A percentile compares a stretch with the other conserved stretches of the same genome.
Conservation (phyloP, 2,797 vertebrate species). For the Ispidina lecontei region DNA sequence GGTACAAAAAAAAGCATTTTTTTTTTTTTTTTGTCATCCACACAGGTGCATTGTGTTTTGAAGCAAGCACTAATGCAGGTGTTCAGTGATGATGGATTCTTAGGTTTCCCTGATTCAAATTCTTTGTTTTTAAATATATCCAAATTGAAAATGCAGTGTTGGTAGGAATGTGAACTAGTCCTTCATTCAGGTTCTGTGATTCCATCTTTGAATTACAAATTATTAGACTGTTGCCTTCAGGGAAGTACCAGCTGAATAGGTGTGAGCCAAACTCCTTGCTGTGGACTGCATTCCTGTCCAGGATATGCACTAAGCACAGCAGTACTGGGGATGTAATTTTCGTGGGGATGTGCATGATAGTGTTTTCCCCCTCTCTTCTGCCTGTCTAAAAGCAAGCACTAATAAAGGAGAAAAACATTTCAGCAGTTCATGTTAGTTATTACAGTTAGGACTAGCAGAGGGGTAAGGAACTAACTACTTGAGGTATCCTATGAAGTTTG, state of each 20-base stretch:
- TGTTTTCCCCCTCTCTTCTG: rapidly evolving
- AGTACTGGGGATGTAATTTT: not conserved
- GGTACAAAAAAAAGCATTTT: not conserved
- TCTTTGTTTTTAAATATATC: not conserved
- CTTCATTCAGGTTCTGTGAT: not conserved
- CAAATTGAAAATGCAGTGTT: not conserved
- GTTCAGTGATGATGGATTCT: not conserved
- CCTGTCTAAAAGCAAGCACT: not conserved
- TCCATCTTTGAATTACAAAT: not conserved
- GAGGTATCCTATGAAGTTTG: not conserved
- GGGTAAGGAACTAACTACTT: not conserved
- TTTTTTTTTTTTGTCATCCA: not conserved
- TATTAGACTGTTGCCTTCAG: not conserved
- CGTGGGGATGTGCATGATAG: not conserved
- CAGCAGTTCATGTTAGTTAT: not conserved
- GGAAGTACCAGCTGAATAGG: not conserved
- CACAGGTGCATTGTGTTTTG: not conserved
- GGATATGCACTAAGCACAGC: not conserved
- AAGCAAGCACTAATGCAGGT: not conserved
- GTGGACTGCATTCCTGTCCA: not conserved
- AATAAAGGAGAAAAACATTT: not conserved
- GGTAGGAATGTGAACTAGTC: not conserved
- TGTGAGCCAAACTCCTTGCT: not conserved
- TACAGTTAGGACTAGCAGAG: not conserved
- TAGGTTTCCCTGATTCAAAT: not conserved